These are phyloP conservation scores for Sigmodon hispidus DNA, from an alignment of 2,113 vertebrate genomes.

Conservation along the genomic window DNA sequence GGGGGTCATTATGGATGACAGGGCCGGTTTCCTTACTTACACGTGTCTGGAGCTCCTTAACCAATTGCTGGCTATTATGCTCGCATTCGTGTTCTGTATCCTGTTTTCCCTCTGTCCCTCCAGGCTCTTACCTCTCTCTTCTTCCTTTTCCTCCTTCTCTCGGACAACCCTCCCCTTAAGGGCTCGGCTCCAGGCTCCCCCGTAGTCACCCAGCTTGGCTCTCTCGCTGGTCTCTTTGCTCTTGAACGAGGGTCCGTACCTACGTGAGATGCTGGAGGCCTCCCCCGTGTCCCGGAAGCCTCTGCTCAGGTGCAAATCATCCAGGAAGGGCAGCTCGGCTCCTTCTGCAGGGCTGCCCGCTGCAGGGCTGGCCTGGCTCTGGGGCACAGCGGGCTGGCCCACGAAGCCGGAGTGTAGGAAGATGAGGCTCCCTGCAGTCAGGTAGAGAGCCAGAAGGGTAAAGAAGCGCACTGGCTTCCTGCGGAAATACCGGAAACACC, in stretches of 20 bases:
- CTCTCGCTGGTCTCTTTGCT: slow-evolving; percentile 82
- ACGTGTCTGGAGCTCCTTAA: rapidly evolving
- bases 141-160: slow-evolving; percentile 92
- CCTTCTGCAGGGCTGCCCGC: slow-evolving; percentile 69
- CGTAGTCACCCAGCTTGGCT: slow-evolving; percentile 85
- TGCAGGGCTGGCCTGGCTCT: slow-evolving; percentile 69
- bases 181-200: slow-evolving; percentile 87
- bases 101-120: background rate
- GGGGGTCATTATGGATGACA: background rate
- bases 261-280: slow-evolving; percentile 76
- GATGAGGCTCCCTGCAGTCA: slow-evolving; percentile 94
- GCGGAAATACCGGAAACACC: slow-evolving; percentile 94
- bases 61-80: rapidly evolving
- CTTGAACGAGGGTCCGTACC: slow-evolving; percentile 91
- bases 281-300: slow-evolving; percentile 85
- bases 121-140: slow-evolving; percentile 90
- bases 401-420: slow-evolving; percentile 93
- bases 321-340: slow-evolving; percentile 84
- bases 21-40: no score
- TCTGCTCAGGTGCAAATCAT: slow-evolving; percentile 84
- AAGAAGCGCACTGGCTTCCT: slow-evolving; percentile 95
- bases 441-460: slow-evolving; percentile 94
- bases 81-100: background rate
- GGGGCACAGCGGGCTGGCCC: slow-evolving; percentile 83
- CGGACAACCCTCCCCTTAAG: slow-evolving; percentile 88